phyloP scores from a whole-genome alignment of 2,888 invertebrate species.

The Polydrusus tereticollis region DNA sequence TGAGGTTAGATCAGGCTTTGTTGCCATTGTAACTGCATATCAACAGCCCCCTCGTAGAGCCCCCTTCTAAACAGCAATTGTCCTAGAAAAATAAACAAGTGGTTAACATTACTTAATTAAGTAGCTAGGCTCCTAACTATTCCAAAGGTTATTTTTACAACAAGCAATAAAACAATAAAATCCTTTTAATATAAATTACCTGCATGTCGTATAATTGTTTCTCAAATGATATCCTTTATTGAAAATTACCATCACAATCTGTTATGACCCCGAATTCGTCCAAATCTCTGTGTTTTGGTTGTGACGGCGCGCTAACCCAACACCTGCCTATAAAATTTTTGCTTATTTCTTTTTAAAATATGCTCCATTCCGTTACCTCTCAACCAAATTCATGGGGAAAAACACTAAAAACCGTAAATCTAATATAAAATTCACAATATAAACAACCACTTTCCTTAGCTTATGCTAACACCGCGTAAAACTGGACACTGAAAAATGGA shows the following conservation, averaged over 20 bases:
- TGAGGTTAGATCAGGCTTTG: constrained; percentile 82
- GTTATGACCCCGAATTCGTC: constrained; percentile 49
- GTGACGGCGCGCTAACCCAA: constrained; percentile 59
- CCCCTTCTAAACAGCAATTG: constrained; percentile 64
- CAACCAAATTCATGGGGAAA: constrained; percentile 24
- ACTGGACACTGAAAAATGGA: constrained; percentile 72
- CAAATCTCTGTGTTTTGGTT: constrained; percentile 50
- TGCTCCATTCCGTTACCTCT: constrained; percentile 44
- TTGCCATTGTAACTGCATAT: constrained; percentile 83
- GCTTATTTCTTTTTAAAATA: constrained; percentile 55
- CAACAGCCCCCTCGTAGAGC: constrained; percentile 74
- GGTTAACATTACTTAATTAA: background rate
- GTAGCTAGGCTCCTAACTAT: background rate
- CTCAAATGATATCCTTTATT: constrained; percentile 32
- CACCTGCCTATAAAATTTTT: constrained; percentile 64
- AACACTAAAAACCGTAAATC: constrained; percentile 31
- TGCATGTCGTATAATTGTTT: constrained; percentile 66
- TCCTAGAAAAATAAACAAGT: constrained; percentile 59
- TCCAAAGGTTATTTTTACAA: constrained; percentile 40
- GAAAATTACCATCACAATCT: constrained; percentile 65
- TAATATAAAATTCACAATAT: constrained; percentile 34
- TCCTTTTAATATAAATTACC: constrained; percentile 61
- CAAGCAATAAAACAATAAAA: constrained; percentile 38
- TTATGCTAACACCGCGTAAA: constrained; percentile 66
- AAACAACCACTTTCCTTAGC: constrained; percentile 51